phyloP scores from a whole-genome alignment of 2,888 invertebrate genomes.

The Papilio gigon region DNA sequence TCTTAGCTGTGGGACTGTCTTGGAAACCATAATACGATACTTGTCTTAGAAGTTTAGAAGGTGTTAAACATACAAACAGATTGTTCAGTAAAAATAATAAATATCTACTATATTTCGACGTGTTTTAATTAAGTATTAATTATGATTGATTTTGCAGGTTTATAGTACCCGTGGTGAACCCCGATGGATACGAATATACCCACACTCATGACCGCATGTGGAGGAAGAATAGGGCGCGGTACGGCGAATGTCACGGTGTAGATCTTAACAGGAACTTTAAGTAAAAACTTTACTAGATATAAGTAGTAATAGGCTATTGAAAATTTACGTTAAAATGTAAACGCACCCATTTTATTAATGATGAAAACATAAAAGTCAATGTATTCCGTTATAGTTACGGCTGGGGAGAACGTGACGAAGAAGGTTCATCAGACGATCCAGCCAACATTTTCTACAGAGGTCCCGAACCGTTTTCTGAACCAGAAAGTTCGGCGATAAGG shows the following conservation, averaged over 20 bases:
- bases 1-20: too few relatives aligned
- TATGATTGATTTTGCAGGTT: constrained; percentile 70
- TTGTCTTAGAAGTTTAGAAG: too few relatives aligned
- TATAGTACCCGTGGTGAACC: constrained; percentile 88
- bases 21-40: too few relatives aligned
- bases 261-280: constrained; percentile 95
- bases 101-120: too few relatives aligned
- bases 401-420: constrained; percentile 93
- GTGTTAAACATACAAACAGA: too few relatives aligned
- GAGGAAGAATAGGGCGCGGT: constrained; percentile 87
- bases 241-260: constrained; percentile 87
- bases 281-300: constrained; percentile 48
- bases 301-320: background rate
- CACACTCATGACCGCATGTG: constrained; percentile 91
- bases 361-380: constrained; percentile 23
- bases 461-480: constrained; percentile 90
- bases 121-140: too few relatives aligned
- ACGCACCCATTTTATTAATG: background rate
- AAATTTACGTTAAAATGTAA: background rate
- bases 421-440: constrained; percentile 91
- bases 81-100: too few relatives aligned
- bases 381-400: constrained; percentile 80
- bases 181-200: constrained; percentile 94
- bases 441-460: constrained; percentile 93
- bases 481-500: constrained; percentile 87